Evolutionary conservation across 2,888 invertebrate genomes (phyloP).

Genomic region (Flexamia atlantica): DNA sequence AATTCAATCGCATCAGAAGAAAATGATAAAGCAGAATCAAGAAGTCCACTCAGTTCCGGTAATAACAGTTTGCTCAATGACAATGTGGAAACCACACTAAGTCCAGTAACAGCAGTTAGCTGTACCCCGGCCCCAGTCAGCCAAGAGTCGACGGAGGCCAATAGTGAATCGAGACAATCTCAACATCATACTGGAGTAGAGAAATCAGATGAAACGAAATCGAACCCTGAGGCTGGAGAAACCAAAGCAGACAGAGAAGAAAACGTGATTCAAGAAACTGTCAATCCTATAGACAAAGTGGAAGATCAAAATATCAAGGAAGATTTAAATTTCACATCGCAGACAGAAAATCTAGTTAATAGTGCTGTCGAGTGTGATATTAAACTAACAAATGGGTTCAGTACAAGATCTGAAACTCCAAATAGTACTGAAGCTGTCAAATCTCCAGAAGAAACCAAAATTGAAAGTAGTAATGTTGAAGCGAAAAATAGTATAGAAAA

Average conservation of each 20-base stretch:
- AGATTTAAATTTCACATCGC: background rate
- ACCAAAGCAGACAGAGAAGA: background rate
- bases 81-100: constrained; percentile 13
- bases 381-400: constrained; percentile 23
- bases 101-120: constrained; percentile 34
- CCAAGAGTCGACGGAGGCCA: background rate
- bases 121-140: background rate
- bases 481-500: background rate
- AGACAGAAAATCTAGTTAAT: background rate
- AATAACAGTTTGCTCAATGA: constrained; percentile 40
- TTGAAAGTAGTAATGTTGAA: background rate
- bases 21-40: constrained; percentile 11
- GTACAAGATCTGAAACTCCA: constrained; percentile 17
- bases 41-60: constrained; percentile 31
- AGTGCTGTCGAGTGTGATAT: background rate
- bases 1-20: constrained; percentile 8
- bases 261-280: background rate
- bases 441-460: background rate
- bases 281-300: background rate
- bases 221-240: background rate
- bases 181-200: background rate
- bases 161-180: background rate
- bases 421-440: background rate
- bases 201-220: background rate
- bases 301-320: constrained; percentile 7